Conservation (phyloP, 1,140 invertebrate genomes). For the Aphidius ervi region DNA sequence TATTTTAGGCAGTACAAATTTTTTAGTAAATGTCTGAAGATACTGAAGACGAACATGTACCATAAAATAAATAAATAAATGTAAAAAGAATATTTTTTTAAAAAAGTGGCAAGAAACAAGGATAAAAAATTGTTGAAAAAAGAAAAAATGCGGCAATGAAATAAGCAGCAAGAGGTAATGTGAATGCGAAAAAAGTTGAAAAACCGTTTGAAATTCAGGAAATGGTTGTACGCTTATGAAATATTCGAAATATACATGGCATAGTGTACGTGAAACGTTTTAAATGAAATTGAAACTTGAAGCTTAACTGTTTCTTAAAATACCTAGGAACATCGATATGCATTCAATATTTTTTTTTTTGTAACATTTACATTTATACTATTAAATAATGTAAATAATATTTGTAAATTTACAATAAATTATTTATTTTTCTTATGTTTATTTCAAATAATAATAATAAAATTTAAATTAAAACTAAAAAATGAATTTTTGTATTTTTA, state of each 20-base stretch:
- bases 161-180: constrained; percentile 1
- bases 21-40: background rate
- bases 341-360: background rate
- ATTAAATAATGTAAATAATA: too few relatives aligned
- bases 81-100: constrained; percentile 6
- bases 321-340: constrained; percentile 3
- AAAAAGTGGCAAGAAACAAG: constrained; percentile 11
- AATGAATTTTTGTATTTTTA: too few relatives aligned
- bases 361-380: too few relatives aligned
- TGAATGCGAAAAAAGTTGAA: constrained; percentile 2
- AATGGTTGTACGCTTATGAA: constrained; percentile 33
- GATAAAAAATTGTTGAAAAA: constrained; percentile 14
- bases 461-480: too few relatives aligned
- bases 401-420: too few relatives aligned
- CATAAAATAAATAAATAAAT: constrained; percentile 2
- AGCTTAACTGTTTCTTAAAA: constrained; percentile 29
- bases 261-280: background rate
- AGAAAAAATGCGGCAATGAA: constrained; percentile 13
- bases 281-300: constrained; percentile 34
- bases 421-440: too few relatives aligned
- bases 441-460: too few relatives aligned
- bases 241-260: constrained; percentile 36
- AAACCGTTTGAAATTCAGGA: constrained; percentile 31
- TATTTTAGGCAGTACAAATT: constrained; percentile 16
- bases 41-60: constrained; percentile 16